Evolutionary conservation across 2,888 invertebrate genomes (phyloP).

Genomic region (Imbricaverruca yamaguchii): DNA sequence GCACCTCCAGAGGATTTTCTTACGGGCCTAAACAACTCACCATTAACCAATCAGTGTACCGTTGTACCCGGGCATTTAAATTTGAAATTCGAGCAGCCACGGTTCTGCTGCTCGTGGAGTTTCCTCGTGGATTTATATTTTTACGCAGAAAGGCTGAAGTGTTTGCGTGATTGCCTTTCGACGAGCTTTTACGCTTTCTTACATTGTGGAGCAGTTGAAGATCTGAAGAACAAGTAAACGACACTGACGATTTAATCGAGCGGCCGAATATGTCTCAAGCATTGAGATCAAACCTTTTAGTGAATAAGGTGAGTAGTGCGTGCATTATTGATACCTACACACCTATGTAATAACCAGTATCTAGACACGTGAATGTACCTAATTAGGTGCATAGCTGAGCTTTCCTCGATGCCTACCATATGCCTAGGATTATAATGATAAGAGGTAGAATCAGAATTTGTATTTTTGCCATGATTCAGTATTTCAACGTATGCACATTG

Average conservation of each 20-base stretch:
- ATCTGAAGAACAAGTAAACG: background rate
- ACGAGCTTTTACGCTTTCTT: background rate
- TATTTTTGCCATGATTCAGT: no score
- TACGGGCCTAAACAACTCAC: no score
- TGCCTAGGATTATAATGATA: no score
- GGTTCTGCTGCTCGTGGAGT: background rate
- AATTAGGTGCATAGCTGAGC: no score
- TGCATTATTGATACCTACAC: no score
- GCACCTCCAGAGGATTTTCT: no score
- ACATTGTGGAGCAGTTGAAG: background rate
- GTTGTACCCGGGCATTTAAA: background rate
- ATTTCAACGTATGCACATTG: no score
- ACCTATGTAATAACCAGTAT: no score
- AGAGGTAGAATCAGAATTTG: no score
- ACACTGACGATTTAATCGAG: background rate
- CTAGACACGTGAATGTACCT: no score
- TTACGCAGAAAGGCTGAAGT: background rate
- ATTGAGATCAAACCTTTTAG: background rate
- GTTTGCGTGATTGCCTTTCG: background rate
- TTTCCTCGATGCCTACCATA: no score
- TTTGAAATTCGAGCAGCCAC: background rate
- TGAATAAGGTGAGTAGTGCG: background rate
- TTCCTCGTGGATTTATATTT: background rate
- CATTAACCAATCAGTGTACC: background rate
- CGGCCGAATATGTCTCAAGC: background rate